Percentiles rank a stretch among this genome's conserved stretches.
Evolutionary conservation across 2,113 vertebrate genomes (phyloP).

Genomic region (Noctilio leporinus): DNA sequence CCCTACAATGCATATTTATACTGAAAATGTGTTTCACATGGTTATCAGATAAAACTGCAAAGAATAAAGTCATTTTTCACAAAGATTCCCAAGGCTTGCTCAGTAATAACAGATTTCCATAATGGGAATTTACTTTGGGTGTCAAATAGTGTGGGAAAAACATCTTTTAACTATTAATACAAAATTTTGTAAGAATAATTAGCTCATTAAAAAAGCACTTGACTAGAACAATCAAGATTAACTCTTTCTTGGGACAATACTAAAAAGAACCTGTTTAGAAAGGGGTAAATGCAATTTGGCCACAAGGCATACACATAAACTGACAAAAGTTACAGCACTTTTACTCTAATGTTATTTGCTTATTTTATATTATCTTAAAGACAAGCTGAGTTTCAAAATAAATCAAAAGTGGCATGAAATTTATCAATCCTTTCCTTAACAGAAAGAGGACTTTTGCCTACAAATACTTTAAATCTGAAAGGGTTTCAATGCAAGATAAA

Average conservation of each 20-base stretch:
- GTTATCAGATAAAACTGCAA: conserved; percentile 54
- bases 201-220: conserved; percentile 54
- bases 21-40: conserved; percentile 25
- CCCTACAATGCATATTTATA: conserved; percentile 45
- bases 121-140: conserved; percentile 52
- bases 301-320: conserved; percentile 30
- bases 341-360: conserved; percentile 32
- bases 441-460: conserved; percentile 39
- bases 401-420: conserved; percentile 63
- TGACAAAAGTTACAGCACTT: conserved; percentile 47
- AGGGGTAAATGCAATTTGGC: conserved; percentile 49
- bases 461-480: conserved; percentile 17
- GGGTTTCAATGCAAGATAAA: not conserved
- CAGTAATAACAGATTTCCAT: conserved; percentile 56
- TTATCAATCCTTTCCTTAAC: conserved; percentile 18
- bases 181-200: conserved; percentile 35
- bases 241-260: conserved; percentile 43
- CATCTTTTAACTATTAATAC: conserved; percentile 2
- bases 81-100: conserved; percentile 60
- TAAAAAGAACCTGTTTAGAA: conserved; percentile 58
- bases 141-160: conserved; percentile 22
- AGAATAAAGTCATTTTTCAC: conserved; percentile 47
- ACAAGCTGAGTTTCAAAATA: conserved; percentile 45
- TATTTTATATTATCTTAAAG: conserved; percentile 55
- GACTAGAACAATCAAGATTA: conserved; percentile 58